These are phyloP conservation scores for Halocaridina rubra DNA, from an alignment of 2,888 invertebrate genomes.

Conservation along the genomic window DNA sequence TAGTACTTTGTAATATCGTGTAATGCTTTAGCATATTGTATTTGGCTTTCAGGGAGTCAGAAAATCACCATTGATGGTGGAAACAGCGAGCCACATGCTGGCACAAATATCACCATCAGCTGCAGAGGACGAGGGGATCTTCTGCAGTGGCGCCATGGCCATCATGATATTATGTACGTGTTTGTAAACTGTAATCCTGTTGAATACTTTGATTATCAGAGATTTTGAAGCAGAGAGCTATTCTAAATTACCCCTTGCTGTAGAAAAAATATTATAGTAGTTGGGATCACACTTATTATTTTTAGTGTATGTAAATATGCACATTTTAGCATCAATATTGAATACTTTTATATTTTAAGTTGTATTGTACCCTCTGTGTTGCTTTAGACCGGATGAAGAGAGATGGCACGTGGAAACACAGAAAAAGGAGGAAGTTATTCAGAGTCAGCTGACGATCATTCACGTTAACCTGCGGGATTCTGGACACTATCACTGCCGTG, in stretches of 20 bases:
- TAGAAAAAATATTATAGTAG: too few relatives aligned
- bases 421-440: not conserved
- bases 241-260: too few relatives aligned
- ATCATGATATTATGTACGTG: constrained; percentile 54
- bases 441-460: constrained; percentile 33
- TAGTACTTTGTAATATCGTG: not conserved
- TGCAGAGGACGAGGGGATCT: constrained; percentile 38
- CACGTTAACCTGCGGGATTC: constrained; percentile 29
- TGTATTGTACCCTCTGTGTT: not conserved
- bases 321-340: not conserved
- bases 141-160: constrained; percentile 52
- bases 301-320: not conserved
- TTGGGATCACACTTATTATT: too few relatives aligned
- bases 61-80: constrained; percentile 9
- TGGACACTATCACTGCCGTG: constrained; percentile 36
- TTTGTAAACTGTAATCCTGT: too few relatives aligned
- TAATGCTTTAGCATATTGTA: not conserved
- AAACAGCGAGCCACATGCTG: constrained; percentile 17
- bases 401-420: constrained; percentile 31
- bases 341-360: too few relatives aligned
- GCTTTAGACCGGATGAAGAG: constrained; percentile 25
- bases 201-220: not conserved
- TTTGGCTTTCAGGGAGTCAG: constrained; percentile 22
- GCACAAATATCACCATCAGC: constrained; percentile 41
- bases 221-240: not conserved